These are phyloP conservation scores for Siniperca chuatsi DNA, from an alignment of 2,113 vertebrate species.

Conservation along the genomic window DNA sequence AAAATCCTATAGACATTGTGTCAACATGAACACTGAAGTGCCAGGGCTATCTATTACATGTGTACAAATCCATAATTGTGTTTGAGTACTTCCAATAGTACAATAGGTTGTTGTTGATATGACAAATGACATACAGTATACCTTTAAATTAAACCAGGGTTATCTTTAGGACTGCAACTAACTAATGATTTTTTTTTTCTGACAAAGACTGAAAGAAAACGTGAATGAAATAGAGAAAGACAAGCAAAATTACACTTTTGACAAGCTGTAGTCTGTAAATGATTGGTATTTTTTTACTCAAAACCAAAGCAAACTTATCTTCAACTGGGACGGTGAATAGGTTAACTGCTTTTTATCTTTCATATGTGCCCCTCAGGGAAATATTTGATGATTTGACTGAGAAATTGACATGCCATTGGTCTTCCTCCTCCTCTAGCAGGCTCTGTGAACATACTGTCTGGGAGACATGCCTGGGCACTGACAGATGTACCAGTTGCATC, in stretches of 20 bases:
- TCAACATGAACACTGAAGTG: too few species aligned
- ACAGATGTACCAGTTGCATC: slow-evolving; percentile 10
- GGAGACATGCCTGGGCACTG: background rate
- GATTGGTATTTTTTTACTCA: background rate
- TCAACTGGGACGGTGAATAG: background rate
- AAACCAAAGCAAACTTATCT: background rate
- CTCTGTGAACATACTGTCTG: background rate
- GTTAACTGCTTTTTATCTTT: background rate
- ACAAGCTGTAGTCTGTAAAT: background rate
- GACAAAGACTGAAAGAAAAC: background rate
- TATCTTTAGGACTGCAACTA: too few species aligned
- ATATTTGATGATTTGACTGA: background rate
- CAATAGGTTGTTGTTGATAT: background rate
- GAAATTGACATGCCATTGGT: background rate
- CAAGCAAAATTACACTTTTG: background rate
- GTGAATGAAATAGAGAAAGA: background rate
- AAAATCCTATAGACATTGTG: too few species aligned
- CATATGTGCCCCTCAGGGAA: background rate
- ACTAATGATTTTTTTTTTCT: too few species aligned
- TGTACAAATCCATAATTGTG: too few species aligned
- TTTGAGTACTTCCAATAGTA: too few species aligned
- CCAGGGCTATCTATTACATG: too few species aligned
- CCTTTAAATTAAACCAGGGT: slow-evolving; percentile 2
- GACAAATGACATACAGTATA: background rate
- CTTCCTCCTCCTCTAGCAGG: background rate